phyloP scores from a whole-genome alignment of 2,888 invertebrate species.

The Penaeus monodon region DNA sequence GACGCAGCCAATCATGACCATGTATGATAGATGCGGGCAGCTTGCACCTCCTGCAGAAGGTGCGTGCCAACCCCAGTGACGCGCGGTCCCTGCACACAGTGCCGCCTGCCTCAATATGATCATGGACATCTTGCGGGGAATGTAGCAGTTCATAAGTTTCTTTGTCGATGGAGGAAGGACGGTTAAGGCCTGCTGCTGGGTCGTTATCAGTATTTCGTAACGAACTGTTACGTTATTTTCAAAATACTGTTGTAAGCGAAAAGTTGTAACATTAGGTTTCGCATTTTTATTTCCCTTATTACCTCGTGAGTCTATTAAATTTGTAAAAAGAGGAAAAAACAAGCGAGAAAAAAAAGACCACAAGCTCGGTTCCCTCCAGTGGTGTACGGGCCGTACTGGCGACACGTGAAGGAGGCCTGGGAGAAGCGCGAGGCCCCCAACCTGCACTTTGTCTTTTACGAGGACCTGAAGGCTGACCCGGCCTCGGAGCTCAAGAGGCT shows the following conservation, averaged over 20 bases:
- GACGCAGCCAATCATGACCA: too few relatives aligned
- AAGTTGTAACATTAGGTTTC: neutral
- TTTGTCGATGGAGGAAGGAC: conserved; percentile 48
- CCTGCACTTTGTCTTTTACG: conserved; percentile 58
- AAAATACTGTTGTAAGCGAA: neutral
- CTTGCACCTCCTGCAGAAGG: too few relatives aligned
- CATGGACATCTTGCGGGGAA: too few relatives aligned
- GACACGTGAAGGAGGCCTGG: conserved; percentile 53
- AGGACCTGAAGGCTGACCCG: conserved; percentile 52
- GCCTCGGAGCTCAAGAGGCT: conserved; percentile 44
- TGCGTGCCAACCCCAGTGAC: too few relatives aligned
- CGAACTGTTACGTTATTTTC: neutral
- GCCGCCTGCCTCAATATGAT: too few relatives aligned
- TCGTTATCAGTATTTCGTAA: neutral
- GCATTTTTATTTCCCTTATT: neutral
- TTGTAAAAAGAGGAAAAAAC: too few relatives aligned
- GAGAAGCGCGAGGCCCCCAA: conserved; percentile 36
- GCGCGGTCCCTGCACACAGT: too few relatives aligned
- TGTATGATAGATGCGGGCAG: too few relatives aligned
- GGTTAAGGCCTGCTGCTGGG: conserved; percentile 11
- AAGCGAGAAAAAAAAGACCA: neutral
- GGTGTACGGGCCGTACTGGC: conserved; percentile 55
- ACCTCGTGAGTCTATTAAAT: neutral
- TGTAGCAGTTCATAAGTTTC: too few relatives aligned
- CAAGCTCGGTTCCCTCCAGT: conserved; percentile 14